Evolutionary conservation across 2,113 vertebrate species (phyloP), one percentile per base, ranked within the genome.

Genomic region (Coregonus clupeaformis): DNA sequence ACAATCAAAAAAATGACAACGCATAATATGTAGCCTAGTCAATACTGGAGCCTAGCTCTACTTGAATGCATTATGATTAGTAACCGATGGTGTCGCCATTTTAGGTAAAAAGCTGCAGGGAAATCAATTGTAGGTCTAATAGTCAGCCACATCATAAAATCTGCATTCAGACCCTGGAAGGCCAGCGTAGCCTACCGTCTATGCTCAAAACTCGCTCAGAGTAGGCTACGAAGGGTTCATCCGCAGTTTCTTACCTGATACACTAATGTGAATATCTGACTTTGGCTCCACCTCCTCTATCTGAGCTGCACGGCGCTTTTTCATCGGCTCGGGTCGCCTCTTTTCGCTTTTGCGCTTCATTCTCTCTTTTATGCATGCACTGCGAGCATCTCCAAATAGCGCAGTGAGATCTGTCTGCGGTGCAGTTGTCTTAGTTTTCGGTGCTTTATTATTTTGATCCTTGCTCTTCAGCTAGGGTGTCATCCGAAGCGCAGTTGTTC

Each of bases 321-420:
- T 94, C 81, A 88, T 92, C 69, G 90, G 86, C 82, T 93, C 94
- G 30, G 78, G 76, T 88, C 92, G 90, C 69, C 90, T 91, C 83
- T 89, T 86, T 80, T 94, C 92, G 88, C 88, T 90, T 80, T 94
- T 94, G 79, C 94, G 92, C 84, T 94, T 94, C 94, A 94, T 94
- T 65, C 83, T 88, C 68, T 67, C 63, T 47, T 52, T 82, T 88
- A 69, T 42, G 75, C 79, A 67, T 73, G 84, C 81, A 45, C 60
- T 27, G 52, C 45, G 78, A 68, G 64, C 89, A 90, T 85, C 78
- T 63, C 81, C 6, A 42, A 45, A 75, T 74, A 9, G 76, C 72
- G 62, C 62, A 75, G 6, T 13, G 77, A 74, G 52, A 65, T 63
- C 55, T 70, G 36, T 64, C 69, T 63, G 63, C 68, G 71, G 24